Evolutionary conservation across 2,113 vertebrate genomes (phyloP), one percentile per base, ranked within the genome.

Genomic region (Tiliqua scincoides): DNA sequence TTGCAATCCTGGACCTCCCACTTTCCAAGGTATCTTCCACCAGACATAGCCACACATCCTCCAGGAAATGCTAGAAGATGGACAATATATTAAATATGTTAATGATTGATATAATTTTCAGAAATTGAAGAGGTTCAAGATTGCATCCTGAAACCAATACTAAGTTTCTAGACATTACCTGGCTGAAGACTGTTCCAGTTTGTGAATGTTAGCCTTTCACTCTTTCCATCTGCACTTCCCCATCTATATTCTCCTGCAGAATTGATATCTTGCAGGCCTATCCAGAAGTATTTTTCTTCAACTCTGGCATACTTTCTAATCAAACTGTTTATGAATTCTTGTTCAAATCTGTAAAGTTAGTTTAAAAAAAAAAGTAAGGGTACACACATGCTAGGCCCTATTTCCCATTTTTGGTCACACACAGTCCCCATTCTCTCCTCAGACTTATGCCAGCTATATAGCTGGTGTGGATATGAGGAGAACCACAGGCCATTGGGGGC

Each of bases 1-100:
- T 91, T 97, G 85, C 99, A 99, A 92, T 98, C 96, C 92, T 97
- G 98, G 79, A 97, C 97, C 83, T 96, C 96, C 99, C 99, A 99
- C 82, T 93, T 97, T 86, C 99, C 99, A 89, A 99, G 88, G 48
- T 95, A 96, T 82, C 89, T 95, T 62, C 92, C 94, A 12, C 96
- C 96, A 70, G 97, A 94, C 96, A 99, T 97, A 75, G 95, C 97
- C 57, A 95, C 98, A 83, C 98, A 99, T 40, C 97, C 97, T 37
- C 98, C 97, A 4, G 87, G 85, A 57, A 9, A 96, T 10, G 90
- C 97, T 97, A 76, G 54, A 72, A 93, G 93, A 75, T 21, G 59
- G 87, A 81, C 96, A 86, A 67, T 18, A 23, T n/a, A 57, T 10
- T 25, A 6, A 27, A 17, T 6, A 62, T 75, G 83, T 35, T 91